A percentile compares a stretch with the other conserved stretches of the same genome.
Evolutionary conservation across 2,797 vertebrate species (phyloP).

Genomic region (Lacerta viridis): DNA sequence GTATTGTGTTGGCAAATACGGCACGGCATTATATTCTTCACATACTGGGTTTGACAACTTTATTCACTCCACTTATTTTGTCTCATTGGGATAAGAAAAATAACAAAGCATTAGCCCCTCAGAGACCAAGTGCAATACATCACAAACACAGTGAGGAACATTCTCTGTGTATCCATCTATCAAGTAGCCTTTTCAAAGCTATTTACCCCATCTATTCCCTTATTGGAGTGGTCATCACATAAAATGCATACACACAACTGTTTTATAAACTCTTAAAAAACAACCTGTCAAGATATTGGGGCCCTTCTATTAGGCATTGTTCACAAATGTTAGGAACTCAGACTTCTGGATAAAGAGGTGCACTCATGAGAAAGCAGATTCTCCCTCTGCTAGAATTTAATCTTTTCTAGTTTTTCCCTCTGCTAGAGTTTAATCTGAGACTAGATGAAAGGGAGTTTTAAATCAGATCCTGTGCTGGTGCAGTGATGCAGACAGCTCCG

Average conservation of each 20-base stretch:
- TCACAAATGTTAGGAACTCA: too few species aligned
- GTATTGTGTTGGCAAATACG: background rate
- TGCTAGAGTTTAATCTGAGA: too few species aligned
- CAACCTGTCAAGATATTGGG: background rate
- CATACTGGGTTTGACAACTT: background rate
- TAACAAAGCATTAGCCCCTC: background rate
- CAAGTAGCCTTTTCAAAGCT: background rate
- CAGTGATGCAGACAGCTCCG: too few species aligned
- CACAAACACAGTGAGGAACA: background rate
- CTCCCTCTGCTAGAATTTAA: too few species aligned
- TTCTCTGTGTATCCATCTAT: background rate
- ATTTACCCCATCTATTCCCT: background rate
- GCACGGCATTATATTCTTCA: background rate
- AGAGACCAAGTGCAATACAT: background rate
- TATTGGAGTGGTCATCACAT: background rate
- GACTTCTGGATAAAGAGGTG: too few species aligned
- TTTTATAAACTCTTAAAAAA: background rate
- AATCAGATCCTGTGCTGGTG: too few species aligned
- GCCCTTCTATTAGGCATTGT: too few species aligned
- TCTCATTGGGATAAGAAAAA: conserved; percentile 1
- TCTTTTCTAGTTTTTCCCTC: too few species aligned
- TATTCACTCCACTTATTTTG: background rate
- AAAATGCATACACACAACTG: background rate
- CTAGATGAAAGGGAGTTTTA: too few species aligned
- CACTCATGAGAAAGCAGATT: too few species aligned